A percentile compares a stretch with the other conserved stretches of the same genome.
Conservation (phyloP, 2,888 invertebrate species). For the Leptogaster cylindrica region DNA sequence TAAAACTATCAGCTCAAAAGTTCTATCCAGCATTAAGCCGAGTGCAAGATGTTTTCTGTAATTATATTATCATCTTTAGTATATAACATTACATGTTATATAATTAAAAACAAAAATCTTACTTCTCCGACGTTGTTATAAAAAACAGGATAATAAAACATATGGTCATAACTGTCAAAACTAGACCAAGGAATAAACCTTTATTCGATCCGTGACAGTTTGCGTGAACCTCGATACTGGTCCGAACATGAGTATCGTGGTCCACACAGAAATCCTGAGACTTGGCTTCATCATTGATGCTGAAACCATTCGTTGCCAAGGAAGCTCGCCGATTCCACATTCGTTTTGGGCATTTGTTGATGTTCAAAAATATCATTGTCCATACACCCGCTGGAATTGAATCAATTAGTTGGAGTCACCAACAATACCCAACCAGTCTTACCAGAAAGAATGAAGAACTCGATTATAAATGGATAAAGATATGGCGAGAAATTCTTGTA, state of each 20-base stretch:
- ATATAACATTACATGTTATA: constrained; percentile 11
- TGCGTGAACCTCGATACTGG: constrained; percentile 69
- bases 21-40: constrained; percentile 64
- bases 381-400: constrained; percentile 70
- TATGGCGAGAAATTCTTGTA: constrained; percentile 74
- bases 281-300: neutral
- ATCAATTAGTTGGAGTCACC: neutral
- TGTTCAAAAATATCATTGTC: constrained; percentile 77
- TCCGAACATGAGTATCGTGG: constrained; percentile 64
- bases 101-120: constrained; percentile 46
- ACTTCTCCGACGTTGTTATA: constrained; percentile 66
- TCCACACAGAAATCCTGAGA: constrained; percentile 57
- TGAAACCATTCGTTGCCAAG: too few species aligned
- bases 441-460: constrained; percentile 80
- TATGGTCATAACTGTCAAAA: constrained; percentile 65
- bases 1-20: constrained; percentile 66
- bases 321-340: neutral
- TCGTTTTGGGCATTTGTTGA: constrained; percentile 66
- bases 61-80: constrained; percentile 46
- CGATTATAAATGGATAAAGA: constrained; percentile 80
- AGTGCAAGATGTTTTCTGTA: constrained; percentile 63
- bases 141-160: constrained; percentile 70
- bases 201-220: constrained; percentile 81
- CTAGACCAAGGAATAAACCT: constrained; percentile 70
- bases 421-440: neutral